Percentiles rank a stretch among this genome's conserved stretches.
Evolutionary conservation across 2,797 vertebrate genomes (phyloP).

Genomic region (Danio tinwini): DNA sequence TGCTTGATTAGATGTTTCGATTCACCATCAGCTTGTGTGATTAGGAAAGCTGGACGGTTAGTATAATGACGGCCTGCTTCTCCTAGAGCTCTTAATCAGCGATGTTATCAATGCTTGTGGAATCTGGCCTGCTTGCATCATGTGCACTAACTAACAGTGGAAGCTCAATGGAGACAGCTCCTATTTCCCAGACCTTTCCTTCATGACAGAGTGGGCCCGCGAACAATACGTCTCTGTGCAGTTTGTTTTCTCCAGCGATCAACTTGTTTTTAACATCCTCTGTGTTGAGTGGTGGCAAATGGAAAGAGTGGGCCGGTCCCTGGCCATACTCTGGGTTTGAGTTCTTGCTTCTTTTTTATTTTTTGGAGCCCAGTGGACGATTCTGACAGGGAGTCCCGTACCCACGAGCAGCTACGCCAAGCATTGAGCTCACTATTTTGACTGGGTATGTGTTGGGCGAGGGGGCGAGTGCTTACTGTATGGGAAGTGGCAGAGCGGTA

Average conservation of each 20-base stretch:
- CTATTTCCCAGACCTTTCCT: constrained; percentile 50
- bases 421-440: constrained; percentile 67
- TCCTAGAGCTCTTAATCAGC: constrained; percentile 30
- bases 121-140: constrained; percentile 29
- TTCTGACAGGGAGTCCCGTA: constrained; percentile 63
- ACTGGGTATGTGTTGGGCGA: constrained; percentile 60
- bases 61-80: neutral
- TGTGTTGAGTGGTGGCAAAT: constrained; percentile 58
- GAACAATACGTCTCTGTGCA: constrained; percentile 62
- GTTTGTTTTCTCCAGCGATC: constrained; percentile 57
- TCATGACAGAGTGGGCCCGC: constrained; percentile 27
- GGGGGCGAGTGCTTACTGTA: constrained; percentile 65
- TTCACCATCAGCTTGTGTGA: constrained; percentile 4
- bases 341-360: constrained; percentile 51
- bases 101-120: constrained; percentile 34
- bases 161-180: constrained; percentile 37
- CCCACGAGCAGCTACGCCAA: constrained; percentile 53
- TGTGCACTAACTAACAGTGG: neutral
- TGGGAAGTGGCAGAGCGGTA: constrained; percentile 68
- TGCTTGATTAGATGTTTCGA: neutral
- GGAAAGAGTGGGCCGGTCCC: constrained; percentile 66
- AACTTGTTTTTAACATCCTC: constrained; percentile 57
- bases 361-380: constrained; percentile 63
- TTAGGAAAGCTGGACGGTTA: neutral
- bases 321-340: constrained; percentile 62